Base-by-base conservation (phyloP, 37 sponge, comb jelly and placozoan species). In the Aplysina aerophoba region DNA sequence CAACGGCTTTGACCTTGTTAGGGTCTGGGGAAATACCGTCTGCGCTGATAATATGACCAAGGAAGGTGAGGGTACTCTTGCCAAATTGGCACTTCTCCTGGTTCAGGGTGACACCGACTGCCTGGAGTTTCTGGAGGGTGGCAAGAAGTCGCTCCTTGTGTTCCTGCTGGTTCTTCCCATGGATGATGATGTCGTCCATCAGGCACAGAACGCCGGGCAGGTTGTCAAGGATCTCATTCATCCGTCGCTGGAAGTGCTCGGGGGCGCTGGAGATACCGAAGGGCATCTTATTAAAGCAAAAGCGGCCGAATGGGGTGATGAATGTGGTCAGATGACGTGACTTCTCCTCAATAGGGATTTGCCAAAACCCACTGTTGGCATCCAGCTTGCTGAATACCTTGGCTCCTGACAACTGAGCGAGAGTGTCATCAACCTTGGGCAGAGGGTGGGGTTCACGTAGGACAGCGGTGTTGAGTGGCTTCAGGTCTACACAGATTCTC, bases 181-280 rank as follows among this genome's bases (percentile, higher is more conserved):
- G 69, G 59, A 87, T 83, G 25, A 88, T 4, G 20, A 87, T 68
- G 39, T 87, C 83, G 62, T 87, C 88, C 20, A 80, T 79, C n/a
- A 87, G 28, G 37, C 44, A 77, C 24, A 40, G 24, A 19, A 87
- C 88, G 34, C 88, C 88, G 4, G 80, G 81, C 22, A 81, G 73
- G 35, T 59, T 60, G 36, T 87, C 39, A 19, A 81, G 59, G 30
- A 67, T n/a, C 25, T 67, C 69, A 27, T 67, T 67, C 69, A 67
- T 67, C n/a, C 28, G 22, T 13, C 28, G 69, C 25, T 67, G 69
- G 69, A 67, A 67, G 69, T 67, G 28, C 69, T 67, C 69, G 15
- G 69, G 69, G 19, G 69, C 69, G n/a, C 69, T 67, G 69, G 69
- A 67, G 25, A 67, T 67, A n/a, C 69, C 69, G n/a, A 67, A 67